These are phyloP conservation scores for Sycophila sp. DNA, from an alignment of 1,140 invertebrate genomes.

Conservation along the genomic window DNA sequence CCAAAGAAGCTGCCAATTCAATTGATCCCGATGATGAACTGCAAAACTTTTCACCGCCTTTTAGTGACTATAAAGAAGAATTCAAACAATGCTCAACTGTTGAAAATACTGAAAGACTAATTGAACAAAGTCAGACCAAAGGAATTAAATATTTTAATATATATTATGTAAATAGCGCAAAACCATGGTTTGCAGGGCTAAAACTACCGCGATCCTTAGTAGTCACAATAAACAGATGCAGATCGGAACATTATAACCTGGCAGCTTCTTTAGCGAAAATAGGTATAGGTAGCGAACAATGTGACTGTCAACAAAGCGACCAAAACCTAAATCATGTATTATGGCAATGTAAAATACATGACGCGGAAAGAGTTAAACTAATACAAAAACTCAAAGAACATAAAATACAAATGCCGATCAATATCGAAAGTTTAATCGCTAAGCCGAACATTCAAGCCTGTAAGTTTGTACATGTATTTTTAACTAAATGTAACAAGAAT, in stretches of 20 bases:
- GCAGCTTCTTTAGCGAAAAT: conserved; percentile 9
- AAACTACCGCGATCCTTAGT: conserved; percentile 15
- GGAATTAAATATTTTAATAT: neutral
- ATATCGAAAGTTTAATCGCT: neutral
- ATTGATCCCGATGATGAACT: neutral
- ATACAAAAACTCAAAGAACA: neutral
- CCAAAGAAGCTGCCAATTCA: neutral
- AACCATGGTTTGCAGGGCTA: neutral
- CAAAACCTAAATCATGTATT: conserved; percentile 35
- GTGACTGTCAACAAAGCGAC: neutral
- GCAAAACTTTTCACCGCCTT: neutral
- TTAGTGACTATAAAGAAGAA: neutral
- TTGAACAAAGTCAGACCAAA: neutral
- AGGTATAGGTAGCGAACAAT: neutral
- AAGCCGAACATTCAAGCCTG: neutral
- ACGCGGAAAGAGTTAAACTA: neutral
- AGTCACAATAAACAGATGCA: conserved; percentile 7
- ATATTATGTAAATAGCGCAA: neutral
- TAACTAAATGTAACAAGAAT: neutral
- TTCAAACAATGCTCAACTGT: neutral
- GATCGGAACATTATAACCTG: conserved; percentile 35
- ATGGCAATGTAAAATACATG: conserved; percentile 13
- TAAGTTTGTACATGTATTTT: no score
- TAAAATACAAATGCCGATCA: neutral
- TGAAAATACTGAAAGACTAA: neutral